Evolutionary conservation across 2,888 invertebrate genomes (phyloP).

Genomic region (Proisotoma minuta): DNA sequence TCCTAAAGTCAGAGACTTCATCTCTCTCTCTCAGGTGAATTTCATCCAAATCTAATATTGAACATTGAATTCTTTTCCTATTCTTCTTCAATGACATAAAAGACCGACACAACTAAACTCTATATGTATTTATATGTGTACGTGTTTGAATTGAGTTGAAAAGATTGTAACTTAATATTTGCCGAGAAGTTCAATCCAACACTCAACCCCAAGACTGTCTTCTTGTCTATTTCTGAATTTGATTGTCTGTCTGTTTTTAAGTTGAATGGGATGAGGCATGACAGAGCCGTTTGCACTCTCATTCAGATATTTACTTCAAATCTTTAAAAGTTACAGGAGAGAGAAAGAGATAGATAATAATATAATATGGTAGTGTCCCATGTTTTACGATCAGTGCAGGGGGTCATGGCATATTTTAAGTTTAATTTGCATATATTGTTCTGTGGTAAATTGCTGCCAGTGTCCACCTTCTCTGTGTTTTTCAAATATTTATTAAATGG

Average conservation of each 20-base stretch:
- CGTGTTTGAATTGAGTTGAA: no score
- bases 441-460: background rate
- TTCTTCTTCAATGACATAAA: no score
- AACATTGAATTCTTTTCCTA: conserved; percentile 1
- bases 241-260: background rate
- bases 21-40: background rate
- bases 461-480: background rate
- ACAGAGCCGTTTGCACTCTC: no score
- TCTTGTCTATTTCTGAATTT: conserved; percentile 2
- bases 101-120: no score
- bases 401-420: background rate
- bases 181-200: background rate
- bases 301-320: background rate
- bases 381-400: background rate
- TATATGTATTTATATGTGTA: no score
- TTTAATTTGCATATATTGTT: background rate
- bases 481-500: background rate
- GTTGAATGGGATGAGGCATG: no score
- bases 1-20: background rate
- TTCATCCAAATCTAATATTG: conserved; percentile 5
- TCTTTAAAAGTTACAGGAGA: background rate
- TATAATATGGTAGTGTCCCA: no score
- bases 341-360: background rate
- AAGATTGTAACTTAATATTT: conserved; percentile 3
- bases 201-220: no score